Evolutionary conservation across 2,888 invertebrate genomes (phyloP).

Genomic region (Spisula solida): DNA sequence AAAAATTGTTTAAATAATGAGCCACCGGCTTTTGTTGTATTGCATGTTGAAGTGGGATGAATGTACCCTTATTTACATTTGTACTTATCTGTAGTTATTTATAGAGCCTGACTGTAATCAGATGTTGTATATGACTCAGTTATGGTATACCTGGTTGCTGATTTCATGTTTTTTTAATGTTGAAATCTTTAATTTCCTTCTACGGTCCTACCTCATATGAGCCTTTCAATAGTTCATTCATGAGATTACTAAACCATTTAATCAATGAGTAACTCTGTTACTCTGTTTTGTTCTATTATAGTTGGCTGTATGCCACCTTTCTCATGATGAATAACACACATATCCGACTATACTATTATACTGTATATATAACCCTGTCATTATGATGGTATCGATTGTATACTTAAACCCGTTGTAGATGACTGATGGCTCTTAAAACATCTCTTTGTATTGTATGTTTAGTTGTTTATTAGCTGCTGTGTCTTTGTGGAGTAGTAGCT

Average conservation of each 20-base stretch:
- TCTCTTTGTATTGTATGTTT: neutral
- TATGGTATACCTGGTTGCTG: neutral
- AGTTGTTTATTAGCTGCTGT: neutral
- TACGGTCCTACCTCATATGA: no score
- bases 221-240: neutral
- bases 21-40: neutral
- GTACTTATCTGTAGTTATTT: neutral
- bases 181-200: neutral
- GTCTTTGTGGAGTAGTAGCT: neutral
- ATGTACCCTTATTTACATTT: neutral
- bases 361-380: neutral
- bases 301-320: constrained; percentile 11
- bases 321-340: neutral
- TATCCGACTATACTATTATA: neutral
- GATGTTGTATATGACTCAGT: neutral
- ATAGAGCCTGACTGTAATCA: neutral
- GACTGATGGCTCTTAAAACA: constrained; percentile 1
- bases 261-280: neutral
- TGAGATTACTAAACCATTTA: neutral
- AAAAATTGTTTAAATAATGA: no score
- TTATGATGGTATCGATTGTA: neutral
- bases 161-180: neutral
- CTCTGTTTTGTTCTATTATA: constrained; percentile 12
- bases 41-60: neutral
- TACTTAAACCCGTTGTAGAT: neutral